Conservation (phyloP, 2,797 vertebrate species). For the Brachyalestes nurse region DNA sequence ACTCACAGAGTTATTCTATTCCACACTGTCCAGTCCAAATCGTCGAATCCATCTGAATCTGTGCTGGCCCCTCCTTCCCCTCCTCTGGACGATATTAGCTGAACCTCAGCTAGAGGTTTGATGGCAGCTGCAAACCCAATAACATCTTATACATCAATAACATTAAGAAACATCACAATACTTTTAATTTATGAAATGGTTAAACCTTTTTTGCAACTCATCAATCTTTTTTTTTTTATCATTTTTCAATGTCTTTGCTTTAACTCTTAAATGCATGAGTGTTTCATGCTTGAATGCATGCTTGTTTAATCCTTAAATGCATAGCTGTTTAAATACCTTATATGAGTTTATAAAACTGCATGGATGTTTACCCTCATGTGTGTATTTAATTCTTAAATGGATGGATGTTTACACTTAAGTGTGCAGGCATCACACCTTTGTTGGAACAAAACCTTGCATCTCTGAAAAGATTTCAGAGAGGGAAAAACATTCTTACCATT, state of each 20-base stretch:
- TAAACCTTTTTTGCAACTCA: not conserved
- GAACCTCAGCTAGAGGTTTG: conserved; percentile 53
- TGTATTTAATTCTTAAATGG: not conserved
- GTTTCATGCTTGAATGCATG: not conserved
- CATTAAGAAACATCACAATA: not conserved
- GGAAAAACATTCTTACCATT: too few relatives aligned
- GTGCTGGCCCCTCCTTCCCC: conserved; percentile 55
- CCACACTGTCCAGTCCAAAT: conserved; percentile 59
- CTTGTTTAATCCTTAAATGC: not conserved
- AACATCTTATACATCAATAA: conserved; percentile 41
- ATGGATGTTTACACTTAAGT: not conserved
- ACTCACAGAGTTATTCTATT: conserved; percentile 57
- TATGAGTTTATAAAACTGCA: not conserved
- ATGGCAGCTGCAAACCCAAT: conserved; percentile 44
- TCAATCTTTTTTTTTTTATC: not conserved
- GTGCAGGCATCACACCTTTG: not conserved
- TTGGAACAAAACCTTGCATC: too few relatives aligned
- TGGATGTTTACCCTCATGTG: not conserved
- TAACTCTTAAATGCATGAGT: not conserved
- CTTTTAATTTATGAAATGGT: not conserved
- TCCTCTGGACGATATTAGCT: conserved; percentile 52
- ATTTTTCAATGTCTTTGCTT: not conserved
- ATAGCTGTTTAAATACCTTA: not conserved
- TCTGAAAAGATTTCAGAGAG: too few relatives aligned
- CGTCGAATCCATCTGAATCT: conserved; percentile 57